A percentile compares a stretch with the other conserved stretches of the same genome.
phyloP scores from a whole-genome alignment of 2,888 invertebrate species.

The Nephrotoma guestfalica region DNA sequence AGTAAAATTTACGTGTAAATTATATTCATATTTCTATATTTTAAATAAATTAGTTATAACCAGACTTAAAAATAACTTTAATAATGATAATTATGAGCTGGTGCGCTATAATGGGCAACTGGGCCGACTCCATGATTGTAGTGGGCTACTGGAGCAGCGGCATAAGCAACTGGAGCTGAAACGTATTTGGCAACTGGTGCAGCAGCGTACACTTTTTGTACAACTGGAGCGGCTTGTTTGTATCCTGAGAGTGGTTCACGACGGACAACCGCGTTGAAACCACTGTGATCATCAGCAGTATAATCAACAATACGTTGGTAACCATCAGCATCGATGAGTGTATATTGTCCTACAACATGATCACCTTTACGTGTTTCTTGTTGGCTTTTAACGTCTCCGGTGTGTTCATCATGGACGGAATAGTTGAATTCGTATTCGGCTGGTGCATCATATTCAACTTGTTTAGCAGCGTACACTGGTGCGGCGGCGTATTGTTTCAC shows the following conservation, averaged over 20 bases:
- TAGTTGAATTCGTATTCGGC: conserved; percentile 36
- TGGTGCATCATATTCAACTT: conserved; percentile 22
- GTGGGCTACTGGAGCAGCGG: conserved; percentile 1
- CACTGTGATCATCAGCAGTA: conserved; percentile 35
- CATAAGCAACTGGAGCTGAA: conserved; percentile 7
- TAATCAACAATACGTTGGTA: conserved; percentile 37
- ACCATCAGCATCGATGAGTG: conserved; percentile 38
- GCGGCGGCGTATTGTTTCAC: not conserved
- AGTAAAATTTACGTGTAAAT: too few relatives aligned
- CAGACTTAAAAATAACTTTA: not conserved
- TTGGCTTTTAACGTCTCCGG: conserved; percentile 38
- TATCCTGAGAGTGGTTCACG: conserved; percentile 26
- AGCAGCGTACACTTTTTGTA: conserved; percentile 12
- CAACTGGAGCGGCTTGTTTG: not conserved
- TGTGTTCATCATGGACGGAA: conserved; percentile 34
- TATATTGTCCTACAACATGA: conserved; percentile 36
- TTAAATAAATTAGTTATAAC: not conserved
- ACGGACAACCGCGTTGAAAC: conserved; percentile 38
- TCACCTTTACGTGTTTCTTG: conserved; percentile 37
- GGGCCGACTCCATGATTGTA: not conserved
- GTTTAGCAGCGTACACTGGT: not conserved
- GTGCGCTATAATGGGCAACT: not conserved
- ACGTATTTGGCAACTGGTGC: conserved; percentile 12
- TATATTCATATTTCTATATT: not conserved
- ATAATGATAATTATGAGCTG: not conserved